phyloP scores from a whole-genome alignment of 2,888 invertebrate genomes.

The Neoscelio sp. region DNA sequence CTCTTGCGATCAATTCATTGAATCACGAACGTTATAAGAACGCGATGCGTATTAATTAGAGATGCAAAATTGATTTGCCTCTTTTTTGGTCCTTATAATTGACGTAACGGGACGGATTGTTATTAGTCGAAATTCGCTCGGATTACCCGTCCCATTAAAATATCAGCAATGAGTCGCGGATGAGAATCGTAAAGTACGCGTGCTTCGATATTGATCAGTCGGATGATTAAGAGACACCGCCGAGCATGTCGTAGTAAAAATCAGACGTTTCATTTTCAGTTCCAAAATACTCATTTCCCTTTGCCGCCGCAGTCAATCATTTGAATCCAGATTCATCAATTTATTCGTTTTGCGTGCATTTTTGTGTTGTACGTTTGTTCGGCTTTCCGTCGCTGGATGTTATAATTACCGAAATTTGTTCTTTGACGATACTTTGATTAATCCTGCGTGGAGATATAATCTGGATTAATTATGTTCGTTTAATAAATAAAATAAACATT shows the following conservation, averaged over 20 bases:
- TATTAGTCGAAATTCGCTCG: slow-evolving; percentile 42
- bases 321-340: slow-evolving; percentile 57
- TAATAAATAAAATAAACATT: too few species aligned
- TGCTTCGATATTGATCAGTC: slow-evolving; percentile 57
- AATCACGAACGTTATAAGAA: slow-evolving; percentile 28
- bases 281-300: slow-evolving; percentile 60
- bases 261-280: slow-evolving; percentile 63
- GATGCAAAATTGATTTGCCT: slow-evolving; percentile 38
- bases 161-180: slow-evolving; percentile 16
- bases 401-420: slow-evolving; percentile 39
- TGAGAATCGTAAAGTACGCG: slow-evolving; percentile 43
- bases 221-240: slow-evolving; percentile 63
- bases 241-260: slow-evolving; percentile 54
- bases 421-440: slow-evolving; percentile 38
- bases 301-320: slow-evolving; percentile 56
- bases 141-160: slow-evolving; percentile 56
- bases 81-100: slow-evolving; percentile 15
- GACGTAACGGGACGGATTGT: slow-evolving; percentile 17
- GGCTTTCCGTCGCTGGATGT: slow-evolving; percentile 27
- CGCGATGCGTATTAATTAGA: slow-evolving; percentile 58
- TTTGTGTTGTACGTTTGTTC: slow-evolving; percentile 31
- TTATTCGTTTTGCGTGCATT: slow-evolving; percentile 41
- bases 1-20: slow-evolving; percentile 40
- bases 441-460: slow-evolving; percentile 10
- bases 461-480: neutral